Conservation (phyloP, 2,113 vertebrate genomes). For the Semicossyphus pulcher region DNA sequence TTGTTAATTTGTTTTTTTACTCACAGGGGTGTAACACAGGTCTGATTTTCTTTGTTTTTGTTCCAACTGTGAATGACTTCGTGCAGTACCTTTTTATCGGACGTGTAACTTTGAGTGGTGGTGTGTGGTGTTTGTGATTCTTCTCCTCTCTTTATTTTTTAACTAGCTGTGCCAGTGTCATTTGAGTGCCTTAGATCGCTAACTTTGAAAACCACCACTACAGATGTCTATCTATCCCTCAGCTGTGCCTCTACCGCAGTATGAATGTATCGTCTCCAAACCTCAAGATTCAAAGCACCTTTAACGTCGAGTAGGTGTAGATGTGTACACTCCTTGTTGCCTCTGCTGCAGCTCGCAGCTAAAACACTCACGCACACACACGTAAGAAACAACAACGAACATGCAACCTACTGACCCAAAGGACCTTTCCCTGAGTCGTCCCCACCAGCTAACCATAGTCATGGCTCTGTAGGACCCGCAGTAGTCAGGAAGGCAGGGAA, state of each 20-base stretch:
- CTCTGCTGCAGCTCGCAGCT: constrained; percentile 66
- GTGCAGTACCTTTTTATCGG: constrained; percentile 69
- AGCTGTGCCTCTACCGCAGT: constrained; percentile 83
- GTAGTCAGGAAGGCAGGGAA: constrained; percentile 32
- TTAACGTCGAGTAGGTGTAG: constrained; percentile 55
- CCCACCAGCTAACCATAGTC: constrained; percentile 48
- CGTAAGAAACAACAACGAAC: constrained; percentile 14
- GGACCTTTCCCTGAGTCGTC: constrained; percentile 52
- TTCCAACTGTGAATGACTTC: constrained; percentile 79
- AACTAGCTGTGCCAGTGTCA: constrained; percentile 81
- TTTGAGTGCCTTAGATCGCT: constrained; percentile 87
- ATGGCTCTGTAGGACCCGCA: constrained; percentile 33
- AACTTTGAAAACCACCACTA: constrained; percentile 71
- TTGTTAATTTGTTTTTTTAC: constrained; percentile 34
- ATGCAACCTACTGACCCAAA: constrained; percentile 77
- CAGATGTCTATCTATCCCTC: constrained; percentile 76
- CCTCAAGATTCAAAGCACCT: constrained; percentile 81
- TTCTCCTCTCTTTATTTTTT: constrained; percentile 8
- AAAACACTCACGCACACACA: not conserved
- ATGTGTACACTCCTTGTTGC: constrained; percentile 63
- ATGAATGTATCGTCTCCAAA: constrained; percentile 83
- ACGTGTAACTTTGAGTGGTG: constrained; percentile 64
- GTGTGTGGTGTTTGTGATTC: constrained; percentile 58
- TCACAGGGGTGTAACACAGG: constrained; percentile 57
- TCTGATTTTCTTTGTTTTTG: constrained; percentile 55